phyloP scores from a whole-genome alignment of 2,797 vertebrate species.

The Anguilla megastoma region DNA sequence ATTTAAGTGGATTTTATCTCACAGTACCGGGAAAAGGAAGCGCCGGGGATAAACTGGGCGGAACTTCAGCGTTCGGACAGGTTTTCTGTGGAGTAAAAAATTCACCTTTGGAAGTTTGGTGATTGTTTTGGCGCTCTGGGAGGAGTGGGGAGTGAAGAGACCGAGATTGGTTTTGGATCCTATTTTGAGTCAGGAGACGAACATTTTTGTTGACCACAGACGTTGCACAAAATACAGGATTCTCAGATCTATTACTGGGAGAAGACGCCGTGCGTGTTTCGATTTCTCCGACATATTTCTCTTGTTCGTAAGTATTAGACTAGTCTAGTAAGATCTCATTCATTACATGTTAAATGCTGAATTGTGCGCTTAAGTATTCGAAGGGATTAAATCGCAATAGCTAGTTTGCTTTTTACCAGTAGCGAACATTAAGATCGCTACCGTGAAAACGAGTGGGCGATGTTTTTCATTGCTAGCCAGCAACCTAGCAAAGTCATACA shows the following conservation, averaged over 20 bases:
- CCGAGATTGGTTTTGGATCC: conserved; percentile 29
- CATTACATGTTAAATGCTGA: conserved; percentile 21
- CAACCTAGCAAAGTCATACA: background rate
- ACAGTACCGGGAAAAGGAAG: background rate
- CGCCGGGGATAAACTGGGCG: background rate
- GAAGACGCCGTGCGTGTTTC: background rate
- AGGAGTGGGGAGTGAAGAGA: conserved; percentile 27
- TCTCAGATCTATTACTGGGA: background rate
- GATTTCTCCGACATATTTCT: background rate
- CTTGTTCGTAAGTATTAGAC: conserved; percentile 26
- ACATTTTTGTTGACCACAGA: conserved; percentile 31
- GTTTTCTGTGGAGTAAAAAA: conserved; percentile 9
- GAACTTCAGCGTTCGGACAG: conserved; percentile 2
- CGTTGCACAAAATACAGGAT: conserved; percentile 19
- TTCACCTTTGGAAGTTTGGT: conserved; percentile 36
- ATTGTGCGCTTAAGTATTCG: background rate
- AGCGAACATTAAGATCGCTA: background rate
- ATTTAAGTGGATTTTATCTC: background rate
- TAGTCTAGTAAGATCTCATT: conserved; percentile 17
- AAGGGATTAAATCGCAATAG: background rate
- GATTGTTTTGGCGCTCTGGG: conserved; percentile 44
- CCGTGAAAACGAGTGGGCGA: background rate
- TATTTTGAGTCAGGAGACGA: conserved; percentile 31
- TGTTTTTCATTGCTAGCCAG: background rate
- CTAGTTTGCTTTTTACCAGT: background rate